Percentiles rank a stretch among this genome's conserved stretches.
These are phyloP conservation scores for Pocillopora damicornis DNA, from an alignment of 64 coral and sea anemone genomes.

Conservation along the genomic window DNA sequence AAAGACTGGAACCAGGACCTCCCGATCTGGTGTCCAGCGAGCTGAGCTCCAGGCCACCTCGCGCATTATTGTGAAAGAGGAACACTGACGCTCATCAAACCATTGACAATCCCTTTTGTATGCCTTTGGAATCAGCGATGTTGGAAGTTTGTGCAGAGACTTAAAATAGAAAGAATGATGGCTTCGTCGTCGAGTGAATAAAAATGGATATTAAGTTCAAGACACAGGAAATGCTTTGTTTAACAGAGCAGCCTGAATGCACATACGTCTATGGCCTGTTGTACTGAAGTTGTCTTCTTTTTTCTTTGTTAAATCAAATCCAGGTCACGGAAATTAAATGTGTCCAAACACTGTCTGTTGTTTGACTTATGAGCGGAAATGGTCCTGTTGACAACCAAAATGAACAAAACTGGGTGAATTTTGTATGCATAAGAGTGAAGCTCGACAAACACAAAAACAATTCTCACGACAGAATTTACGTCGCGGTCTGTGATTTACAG, in stretches of 20 bases:
- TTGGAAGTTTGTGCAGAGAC: too few species aligned
- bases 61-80: too few species aligned
- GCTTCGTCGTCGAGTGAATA: too few species aligned
- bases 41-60: too few species aligned
- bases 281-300: neutral
- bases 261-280: neutral
- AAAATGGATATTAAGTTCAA: too few species aligned
- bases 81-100: too few species aligned
- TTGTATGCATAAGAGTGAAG: neutral
- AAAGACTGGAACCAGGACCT: too few species aligned
- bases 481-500: neutral
- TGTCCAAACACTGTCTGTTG: slow-evolving; percentile 22
- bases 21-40: too few species aligned
- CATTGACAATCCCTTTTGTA: too few species aligned
- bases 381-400: slow-evolving; percentile 15
- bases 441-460: neutral
- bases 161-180: too few species aligned
- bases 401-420: slow-evolving; percentile 15
- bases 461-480: neutral
- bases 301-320: neutral
- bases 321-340: neutral
- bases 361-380: slow-evolving; percentile 25
- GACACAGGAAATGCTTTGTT: neutral
- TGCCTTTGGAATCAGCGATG: too few species aligned
- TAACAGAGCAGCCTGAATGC: neutral